Conservation (phyloP, 2,113 vertebrate species). For the Hassar affinis region DNA sequence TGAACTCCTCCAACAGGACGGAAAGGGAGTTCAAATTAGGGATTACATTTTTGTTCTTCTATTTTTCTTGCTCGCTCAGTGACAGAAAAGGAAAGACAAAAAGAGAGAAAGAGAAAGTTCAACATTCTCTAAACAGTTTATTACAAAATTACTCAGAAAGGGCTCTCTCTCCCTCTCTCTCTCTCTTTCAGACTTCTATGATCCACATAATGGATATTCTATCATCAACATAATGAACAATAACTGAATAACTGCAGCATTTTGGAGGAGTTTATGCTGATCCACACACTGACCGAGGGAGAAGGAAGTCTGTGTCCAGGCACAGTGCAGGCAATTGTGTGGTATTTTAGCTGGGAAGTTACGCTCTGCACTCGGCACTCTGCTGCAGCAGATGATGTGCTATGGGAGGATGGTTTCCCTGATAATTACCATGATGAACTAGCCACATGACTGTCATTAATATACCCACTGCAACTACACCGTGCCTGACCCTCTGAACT, state of each 20-base stretch:
- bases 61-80: neutral
- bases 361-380: constrained; percentile 48
- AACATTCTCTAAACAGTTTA: constrained; percentile 16
- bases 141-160: constrained; percentile 33
- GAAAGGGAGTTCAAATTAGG: neutral
- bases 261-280: constrained; percentile 23
- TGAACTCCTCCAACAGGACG: constrained; percentile 5
- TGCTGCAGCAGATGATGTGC: constrained; percentile 56
- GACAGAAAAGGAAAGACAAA: constrained; percentile 2
- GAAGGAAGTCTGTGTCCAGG: neutral
- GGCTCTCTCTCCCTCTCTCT: constrained; percentile 5
- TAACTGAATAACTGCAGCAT: constrained; percentile 32
- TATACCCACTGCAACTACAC: constrained; percentile 31
- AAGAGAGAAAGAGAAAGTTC: constrained; percentile 53
- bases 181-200: neutral
- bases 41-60: neutral
- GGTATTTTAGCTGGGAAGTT: constrained; percentile 54
- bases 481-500: neutral
- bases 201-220: too few species aligned
- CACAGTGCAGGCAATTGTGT: neutral
- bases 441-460: constrained; percentile 59
- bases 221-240: constrained; percentile 31
- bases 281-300: constrained; percentile 4
- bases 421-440: constrained; percentile 68
- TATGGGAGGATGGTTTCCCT: constrained; percentile 57